A percentile compares a stretch with the other conserved stretches of the same genome.
These are phyloP conservation scores for Crotalus horridus DNA, from an alignment of 2,113 vertebrate species.

Conservation along the genomic window DNA sequence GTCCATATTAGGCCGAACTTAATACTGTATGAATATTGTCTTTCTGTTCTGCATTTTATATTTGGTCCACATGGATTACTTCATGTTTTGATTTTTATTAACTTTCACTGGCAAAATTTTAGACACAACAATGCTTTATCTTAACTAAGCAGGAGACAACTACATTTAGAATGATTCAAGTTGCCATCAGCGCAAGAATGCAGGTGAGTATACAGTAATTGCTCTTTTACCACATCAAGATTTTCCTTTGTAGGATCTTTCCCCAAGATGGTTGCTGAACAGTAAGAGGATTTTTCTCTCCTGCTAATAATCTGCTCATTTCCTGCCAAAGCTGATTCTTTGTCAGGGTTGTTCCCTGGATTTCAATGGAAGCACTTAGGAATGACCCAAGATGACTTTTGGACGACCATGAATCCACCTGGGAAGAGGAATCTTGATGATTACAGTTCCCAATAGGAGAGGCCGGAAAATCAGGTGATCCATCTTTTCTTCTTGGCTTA, in stretches of 20 bases:
- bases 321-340: background rate
- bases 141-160: background rate
- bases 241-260: background rate
- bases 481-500: background rate
- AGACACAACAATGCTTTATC: background rate
- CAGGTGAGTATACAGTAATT: background rate
- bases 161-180: slow-evolving; percentile 3
- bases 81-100: background rate
- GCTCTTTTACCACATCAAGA: background rate
- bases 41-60: background rate
- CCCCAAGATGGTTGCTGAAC: background rate
- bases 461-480: background rate
- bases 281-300: background rate
- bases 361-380: background rate
- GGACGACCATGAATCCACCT: background rate
- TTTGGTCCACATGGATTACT: background rate
- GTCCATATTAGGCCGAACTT: background rate
- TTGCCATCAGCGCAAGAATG: slow-evolving; percentile 25
- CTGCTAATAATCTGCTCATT: background rate
- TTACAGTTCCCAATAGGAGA: background rate
- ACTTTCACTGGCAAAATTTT: background rate
- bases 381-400: background rate
- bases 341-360: background rate
- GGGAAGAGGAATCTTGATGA: background rate
- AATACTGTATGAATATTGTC: background rate